phyloP scores from a whole-genome alignment of 2,113 vertebrate genomes.

The Entelurus aequoreus region DNA sequence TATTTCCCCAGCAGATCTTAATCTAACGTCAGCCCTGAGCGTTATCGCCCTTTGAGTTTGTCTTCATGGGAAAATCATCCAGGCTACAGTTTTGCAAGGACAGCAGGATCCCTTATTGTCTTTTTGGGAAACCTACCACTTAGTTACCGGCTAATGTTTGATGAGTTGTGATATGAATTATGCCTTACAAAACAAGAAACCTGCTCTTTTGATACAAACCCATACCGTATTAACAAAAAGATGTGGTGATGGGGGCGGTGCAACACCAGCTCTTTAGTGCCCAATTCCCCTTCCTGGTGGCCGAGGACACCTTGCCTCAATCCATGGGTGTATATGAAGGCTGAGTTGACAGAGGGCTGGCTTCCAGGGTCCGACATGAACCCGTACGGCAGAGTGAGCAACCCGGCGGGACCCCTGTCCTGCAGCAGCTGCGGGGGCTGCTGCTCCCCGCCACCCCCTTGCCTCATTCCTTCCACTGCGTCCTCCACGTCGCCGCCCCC shows the following conservation, averaged over 20 bases:
- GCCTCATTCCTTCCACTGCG: slow-evolving; percentile 48
- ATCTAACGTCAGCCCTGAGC: slow-evolving; percentile 21
- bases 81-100: not conserved
- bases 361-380: slow-evolving; percentile 69
- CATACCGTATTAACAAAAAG: slow-evolving; percentile 29
- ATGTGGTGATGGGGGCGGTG: slow-evolving; percentile 46
- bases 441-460: slow-evolving; percentile 64
- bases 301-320: slow-evolving; percentile 49
- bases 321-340: slow-evolving; percentile 71
- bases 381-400: slow-evolving; percentile 62
- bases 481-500: slow-evolving; percentile 52
- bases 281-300: slow-evolving; percentile 32
- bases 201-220: slow-evolving; percentile 7
- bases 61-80: slow-evolving; percentile 6
- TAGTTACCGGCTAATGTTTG: not conserved
- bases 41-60: slow-evolving; percentile 2
- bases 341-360: slow-evolving; percentile 65
- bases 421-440: slow-evolving; percentile 72
- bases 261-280: slow-evolving; percentile 36
- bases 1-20: not conserved
- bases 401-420: slow-evolving; percentile 59
- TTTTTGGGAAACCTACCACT: not conserved
- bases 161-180: not conserved
- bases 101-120: slow-evolving; percentile 1
- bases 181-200: slow-evolving; percentile 6